Evolutionary conservation across 2,113 vertebrate species (phyloP).

Genomic region (Myanophis thanlyinensis): DNA sequence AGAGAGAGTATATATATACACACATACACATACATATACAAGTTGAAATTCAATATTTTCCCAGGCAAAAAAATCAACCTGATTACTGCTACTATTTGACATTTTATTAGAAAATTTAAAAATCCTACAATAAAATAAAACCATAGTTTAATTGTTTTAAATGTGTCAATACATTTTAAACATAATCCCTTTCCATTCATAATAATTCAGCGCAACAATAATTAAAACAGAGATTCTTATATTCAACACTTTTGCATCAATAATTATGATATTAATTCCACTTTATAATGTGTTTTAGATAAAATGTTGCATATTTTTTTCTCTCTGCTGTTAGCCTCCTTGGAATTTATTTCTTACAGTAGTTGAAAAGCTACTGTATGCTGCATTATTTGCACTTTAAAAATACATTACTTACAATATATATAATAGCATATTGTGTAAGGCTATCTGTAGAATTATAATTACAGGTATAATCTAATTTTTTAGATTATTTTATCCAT

Average conservation of each 20-base stretch:
- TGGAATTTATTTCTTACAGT: background rate
- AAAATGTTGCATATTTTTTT: background rate
- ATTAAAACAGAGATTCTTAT: background rate
- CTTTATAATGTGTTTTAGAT: background rate
- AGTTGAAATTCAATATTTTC: background rate
- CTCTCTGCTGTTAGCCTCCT: background rate
- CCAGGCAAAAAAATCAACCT: background rate
- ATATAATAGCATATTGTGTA: background rate
- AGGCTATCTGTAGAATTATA: background rate
- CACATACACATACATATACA: background rate
- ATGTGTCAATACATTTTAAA: background rate
- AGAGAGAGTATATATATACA: no score
- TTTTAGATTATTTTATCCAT: background rate
- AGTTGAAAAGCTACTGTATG: background rate
- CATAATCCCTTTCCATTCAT: background rate
- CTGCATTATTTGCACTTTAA: background rate
- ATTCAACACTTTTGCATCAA: background rate
- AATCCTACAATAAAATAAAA: background rate
- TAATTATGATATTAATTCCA: background rate
- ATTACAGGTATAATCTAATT: background rate
- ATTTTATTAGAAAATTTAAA: background rate
- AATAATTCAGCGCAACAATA: background rate
- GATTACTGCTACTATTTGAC: background rate
- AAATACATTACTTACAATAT: background rate
- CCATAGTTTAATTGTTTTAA: background rate